These are phyloP conservation scores for Paralinhomoeus sp. DNA, from an alignment of 2,888 invertebrate genomes.

Conservation along the genomic window DNA sequence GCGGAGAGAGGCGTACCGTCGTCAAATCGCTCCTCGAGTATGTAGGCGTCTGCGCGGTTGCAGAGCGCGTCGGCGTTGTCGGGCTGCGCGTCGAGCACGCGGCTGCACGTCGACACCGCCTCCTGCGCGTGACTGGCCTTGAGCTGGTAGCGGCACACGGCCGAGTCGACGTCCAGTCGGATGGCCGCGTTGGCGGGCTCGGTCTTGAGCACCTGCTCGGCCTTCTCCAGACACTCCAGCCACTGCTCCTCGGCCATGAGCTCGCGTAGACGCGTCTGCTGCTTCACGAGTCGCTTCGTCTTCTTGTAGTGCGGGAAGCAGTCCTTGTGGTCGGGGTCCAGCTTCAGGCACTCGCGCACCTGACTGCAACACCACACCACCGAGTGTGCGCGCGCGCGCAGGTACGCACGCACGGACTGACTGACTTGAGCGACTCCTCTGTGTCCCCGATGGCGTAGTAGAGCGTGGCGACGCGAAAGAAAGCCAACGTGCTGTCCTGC, in stretches of 20 bases:
- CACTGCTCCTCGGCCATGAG: conserved; percentile 35
- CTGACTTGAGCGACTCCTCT: conserved; percentile 57
- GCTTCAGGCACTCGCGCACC: conserved; percentile 78
- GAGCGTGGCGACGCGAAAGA: conserved; percentile 52
- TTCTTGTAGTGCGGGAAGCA: conserved; percentile 90
- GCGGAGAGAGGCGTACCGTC: too few species aligned
- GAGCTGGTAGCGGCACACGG: conserved; percentile 51
- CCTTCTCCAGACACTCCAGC: conserved; percentile 44
- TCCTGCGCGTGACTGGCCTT: conserved; percentile 44
- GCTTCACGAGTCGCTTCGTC: conserved; percentile 58
- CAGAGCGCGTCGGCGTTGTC: conserved; percentile 55
- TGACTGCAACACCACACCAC: too few species aligned
- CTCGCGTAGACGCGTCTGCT: neutral
- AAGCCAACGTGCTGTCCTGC: conserved; percentile 71
- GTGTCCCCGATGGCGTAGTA: conserved; percentile 76
- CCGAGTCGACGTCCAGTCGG: conserved; percentile 40
- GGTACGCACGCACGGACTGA: neutral
- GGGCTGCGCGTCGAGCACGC: conserved; percentile 45
- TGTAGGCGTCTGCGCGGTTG: conserved; percentile 72
- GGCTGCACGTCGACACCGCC: conserved; percentile 52
- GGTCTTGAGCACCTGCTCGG: conserved; percentile 37
- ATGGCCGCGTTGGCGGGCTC: conserved; percentile 41
- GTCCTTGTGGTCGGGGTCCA: conserved; percentile 88
- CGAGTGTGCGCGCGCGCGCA: neutral
- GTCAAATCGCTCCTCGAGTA: conserved; percentile 67